Evolutionary conservation across 2,113 vertebrate species (phyloP), one percentile per base, ranked within the genome.

Genomic region (Monopterus albus): DNA sequence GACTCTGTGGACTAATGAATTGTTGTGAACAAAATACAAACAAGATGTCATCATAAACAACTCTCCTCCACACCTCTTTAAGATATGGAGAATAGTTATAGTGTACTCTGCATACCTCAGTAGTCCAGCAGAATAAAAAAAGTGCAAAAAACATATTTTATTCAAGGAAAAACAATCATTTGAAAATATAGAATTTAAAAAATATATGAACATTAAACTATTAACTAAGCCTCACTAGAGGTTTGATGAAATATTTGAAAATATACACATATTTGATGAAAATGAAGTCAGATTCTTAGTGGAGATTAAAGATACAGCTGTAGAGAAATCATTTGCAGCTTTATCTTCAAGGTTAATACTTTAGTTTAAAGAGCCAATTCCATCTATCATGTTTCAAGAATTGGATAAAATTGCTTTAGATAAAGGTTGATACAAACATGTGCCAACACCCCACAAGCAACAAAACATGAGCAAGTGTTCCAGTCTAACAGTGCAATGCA

Each of bases 1-100:
- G 39, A 66, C 49, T 50, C 15, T 6, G 20, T 43, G 57, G 58
- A 67, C 72, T 86, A 83, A 85, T 82, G 46, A 80, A 69, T 64
- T 29, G 23, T 57, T 60, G 28, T 35, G 18, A 51, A 47, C 49
- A 57, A 66, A 56, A 62, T 38, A 49, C 45, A 55, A 33, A 56
- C 67, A 15, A 64, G 43, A 72, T 60, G 60, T 72, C 56, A 51
- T 61, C 18, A 25, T 20, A 14, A 58, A 51, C 66, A 46, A 28
- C 39, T 36, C 26, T 67, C 39, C 35, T 57, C 57, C 38, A 17
- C 5, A 12, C 42, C 29, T 39, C 31, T 39, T 70, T 69, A 55
- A 45, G 49, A 65, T 38, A 20, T 14, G 21, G 43, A 72, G 29
- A 55, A 81, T 53, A 71, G 53, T 65, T 38, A 49, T 68, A 82